Evolutionary conservation across 2,888 invertebrate species (phyloP).

Genomic region (Litoditis marina): DNA sequence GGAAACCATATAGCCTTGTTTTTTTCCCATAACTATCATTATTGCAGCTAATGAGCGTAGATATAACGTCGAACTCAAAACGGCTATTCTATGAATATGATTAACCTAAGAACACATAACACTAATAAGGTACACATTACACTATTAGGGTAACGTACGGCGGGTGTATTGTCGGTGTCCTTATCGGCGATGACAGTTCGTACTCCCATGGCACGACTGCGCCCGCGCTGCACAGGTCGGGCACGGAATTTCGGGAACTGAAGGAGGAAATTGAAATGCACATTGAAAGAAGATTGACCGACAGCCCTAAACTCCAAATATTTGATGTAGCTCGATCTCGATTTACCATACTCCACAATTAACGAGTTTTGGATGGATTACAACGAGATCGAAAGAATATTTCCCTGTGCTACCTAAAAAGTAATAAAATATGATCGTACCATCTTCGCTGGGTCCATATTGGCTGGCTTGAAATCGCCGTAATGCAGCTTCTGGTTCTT

Average conservation of each 20-base stretch:
- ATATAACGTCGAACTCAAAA: not conserved
- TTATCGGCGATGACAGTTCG: slow-evolving; percentile 13
- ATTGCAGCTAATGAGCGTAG: not conserved
- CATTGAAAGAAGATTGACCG: not conserved
- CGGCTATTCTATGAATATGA: no score
- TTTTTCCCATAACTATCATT: no score
- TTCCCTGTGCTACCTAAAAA: no score
- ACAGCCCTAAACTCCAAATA: no score
- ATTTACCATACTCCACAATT: no score
- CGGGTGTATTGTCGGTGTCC: not conserved
- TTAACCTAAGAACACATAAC: no score
- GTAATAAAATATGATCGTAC: no score
- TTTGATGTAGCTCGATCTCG: no score
- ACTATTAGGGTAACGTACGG: not conserved
- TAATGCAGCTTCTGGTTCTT: slow-evolving; percentile 11
- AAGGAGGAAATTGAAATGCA: not conserved
- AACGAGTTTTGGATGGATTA: no score
- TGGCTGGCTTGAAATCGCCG: slow-evolving; percentile 10
- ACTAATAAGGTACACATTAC: not conserved
- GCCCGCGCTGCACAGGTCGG: slow-evolving; percentile 2
- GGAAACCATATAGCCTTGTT: no score
- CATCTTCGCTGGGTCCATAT: slow-evolving; percentile 7
- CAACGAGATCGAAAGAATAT: no score
- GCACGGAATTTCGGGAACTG: slow-evolving; percentile 17
- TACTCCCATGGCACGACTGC: slow-evolving; percentile 12